These are phyloP conservation scores for Puffinus mauretanicus DNA, from an alignment of 2,113 vertebrate species.

Conservation along the genomic window DNA sequence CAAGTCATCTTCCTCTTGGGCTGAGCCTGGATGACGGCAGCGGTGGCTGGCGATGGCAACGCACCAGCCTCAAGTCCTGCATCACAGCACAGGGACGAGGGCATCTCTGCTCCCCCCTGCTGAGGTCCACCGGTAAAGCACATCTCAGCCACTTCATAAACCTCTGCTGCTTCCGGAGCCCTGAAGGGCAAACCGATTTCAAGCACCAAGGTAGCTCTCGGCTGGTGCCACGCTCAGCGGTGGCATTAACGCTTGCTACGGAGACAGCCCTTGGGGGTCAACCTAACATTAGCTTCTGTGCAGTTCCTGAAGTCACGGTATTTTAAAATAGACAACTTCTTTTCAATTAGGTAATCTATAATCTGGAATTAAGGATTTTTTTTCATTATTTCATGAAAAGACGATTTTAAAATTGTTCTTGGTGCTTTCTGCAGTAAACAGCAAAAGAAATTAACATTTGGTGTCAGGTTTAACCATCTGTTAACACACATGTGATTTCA, in stretches of 20 bases:
- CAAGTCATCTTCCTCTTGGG: not conserved
- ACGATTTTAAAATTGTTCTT: not conserved
- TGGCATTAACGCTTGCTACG: accelerated
- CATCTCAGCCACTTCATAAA: accelerated
- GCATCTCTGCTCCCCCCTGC: not conserved
- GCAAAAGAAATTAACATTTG: not conserved
- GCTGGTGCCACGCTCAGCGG: not conserved
- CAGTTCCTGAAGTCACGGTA: not conserved
- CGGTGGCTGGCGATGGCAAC: accelerated
- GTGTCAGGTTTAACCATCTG: constrained; percentile 49
- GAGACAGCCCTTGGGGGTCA: not conserved
- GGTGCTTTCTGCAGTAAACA: not conserved
- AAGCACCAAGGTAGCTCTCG: accelerated
- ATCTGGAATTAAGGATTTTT: not conserved
- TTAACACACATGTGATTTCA: not conserved
- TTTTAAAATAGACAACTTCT: not conserved
- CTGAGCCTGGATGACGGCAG: not conserved
- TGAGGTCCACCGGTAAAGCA: not conserved
- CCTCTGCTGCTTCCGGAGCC: not conserved
- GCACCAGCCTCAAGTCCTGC: not conserved
- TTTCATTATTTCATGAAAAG: not conserved
- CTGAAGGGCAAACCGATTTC: not conserved
- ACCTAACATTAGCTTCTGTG: accelerated
- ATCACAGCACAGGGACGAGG: accelerated
- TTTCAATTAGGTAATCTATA: not conserved